Base-by-base conservation (phyloP, 2,797 vertebrate genomes). In the Benthosema pterotum region DNA sequence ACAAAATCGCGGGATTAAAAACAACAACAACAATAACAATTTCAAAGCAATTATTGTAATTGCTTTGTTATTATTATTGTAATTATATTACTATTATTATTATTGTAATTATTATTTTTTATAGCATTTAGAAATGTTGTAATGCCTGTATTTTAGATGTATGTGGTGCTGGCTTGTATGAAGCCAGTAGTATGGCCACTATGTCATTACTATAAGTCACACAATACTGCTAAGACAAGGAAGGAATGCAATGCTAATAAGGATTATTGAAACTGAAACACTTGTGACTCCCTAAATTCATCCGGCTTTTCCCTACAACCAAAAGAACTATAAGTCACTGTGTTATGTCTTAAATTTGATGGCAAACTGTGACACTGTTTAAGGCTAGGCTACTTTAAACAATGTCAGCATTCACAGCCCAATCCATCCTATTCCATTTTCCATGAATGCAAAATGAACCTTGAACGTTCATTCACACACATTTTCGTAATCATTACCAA, bases 281-380 rank as follows among this genome's bases (percentile, higher is more conserved):
- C 93, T 90, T 90, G 91, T 92, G 92, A 93, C 90, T 92, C 80
- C 74, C 64, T 84, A 90, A 89, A 84, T 90, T 91, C 68, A 89
- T 88, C 86, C 90, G 74, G 90, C 85, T 92, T 93, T 91, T 80
- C 81, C 83, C 61, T 54, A 45, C 62, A 14, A 53, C 64, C 66
- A 55, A 18, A 55, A 66, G 47, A 77, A 82, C 67, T 68, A 75
- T 72, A 69, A 84, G 83, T 83, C 53, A 83, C 72, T 83, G 60
- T 84, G 80, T 74, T 81, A 65, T 78, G 65, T 83, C 64, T 80
- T 50, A 11, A 17, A 63, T 77, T 67, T 69, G 74, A 71, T 46
- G 75, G 67, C 71, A 69, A 85, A 75, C 62, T 53, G 66, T 74
- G 74, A 76, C 71, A 67, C 42, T 42, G 16, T 71, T 78, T 73